Evolutionary conservation across 2,797 vertebrate species (phyloP).

Genomic region (Fratercula arctica): DNA sequence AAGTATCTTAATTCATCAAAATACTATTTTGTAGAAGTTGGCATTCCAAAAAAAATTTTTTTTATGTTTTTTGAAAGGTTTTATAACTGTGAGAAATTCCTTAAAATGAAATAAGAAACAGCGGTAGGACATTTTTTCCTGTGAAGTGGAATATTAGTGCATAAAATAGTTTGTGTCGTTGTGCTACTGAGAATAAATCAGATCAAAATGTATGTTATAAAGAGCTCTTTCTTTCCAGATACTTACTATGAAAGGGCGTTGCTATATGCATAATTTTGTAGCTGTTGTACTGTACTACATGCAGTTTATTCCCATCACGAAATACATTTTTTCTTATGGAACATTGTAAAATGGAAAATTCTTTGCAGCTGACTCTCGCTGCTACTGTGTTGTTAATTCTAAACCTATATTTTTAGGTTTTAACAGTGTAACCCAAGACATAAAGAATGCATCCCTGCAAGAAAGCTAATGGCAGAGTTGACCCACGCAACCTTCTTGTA

Average conservation of each 20-base stretch:
- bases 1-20: not conserved
- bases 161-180: not conserved
- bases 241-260: not conserved
- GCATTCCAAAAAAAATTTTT: not conserved
- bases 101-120: not conserved
- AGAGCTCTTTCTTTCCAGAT: not conserved
- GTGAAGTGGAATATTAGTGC: not conserved
- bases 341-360: constrained; percentile 15
- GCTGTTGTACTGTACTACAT: not conserved
- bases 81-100: not conserved
- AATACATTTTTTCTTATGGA: constrained; percentile 2
- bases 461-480: not conserved
- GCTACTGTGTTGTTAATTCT: not conserved
- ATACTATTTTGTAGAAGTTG: not conserved
- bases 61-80: not conserved
- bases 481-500: not conserved
- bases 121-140: not conserved
- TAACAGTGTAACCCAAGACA: not conserved
- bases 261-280: not conserved
- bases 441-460: not conserved
- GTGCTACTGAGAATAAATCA: not conserved
- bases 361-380: not conserved
- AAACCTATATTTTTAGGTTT: not conserved
- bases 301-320: not conserved
- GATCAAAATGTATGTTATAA: not conserved